Evolutionary conservation across 2,888 invertebrate genomes (phyloP), one percentile per base, ranked within the genome.

Genomic region (Morpho deidamia): DNA sequence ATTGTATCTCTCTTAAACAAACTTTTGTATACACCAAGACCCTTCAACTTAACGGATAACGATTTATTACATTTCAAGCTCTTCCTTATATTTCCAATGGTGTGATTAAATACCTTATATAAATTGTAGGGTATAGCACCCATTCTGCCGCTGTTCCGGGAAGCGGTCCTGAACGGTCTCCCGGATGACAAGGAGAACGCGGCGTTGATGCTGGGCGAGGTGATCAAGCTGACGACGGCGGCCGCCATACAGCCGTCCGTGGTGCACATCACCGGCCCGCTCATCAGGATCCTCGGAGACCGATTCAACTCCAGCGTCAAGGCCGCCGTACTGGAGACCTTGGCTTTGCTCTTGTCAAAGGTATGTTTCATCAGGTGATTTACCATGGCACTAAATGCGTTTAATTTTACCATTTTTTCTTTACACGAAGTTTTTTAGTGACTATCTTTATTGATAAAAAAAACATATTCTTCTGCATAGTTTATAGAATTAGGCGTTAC

Each of bases 111-210:
- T n/a, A n/a, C n/a, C n/a, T n/a, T n/a, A n/a, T n/a, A n/a, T 12
- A 23, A 23, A 23, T 8, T 7, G 7, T 78, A 94, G 92, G 97
- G 97, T 53, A 96, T 99, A 52, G 94, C 96, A 3, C 98, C 99
- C 8, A 93, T 99, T 58, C 88, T 99, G 60, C 97, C 98, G 0
- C 94, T 99, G 55, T 98, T 99, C 91, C 93, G 99, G 44, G 99
- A 99, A 87, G 97, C 98, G 1, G 96, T 99, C 73, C 90, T 99
- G 44, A 98, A 97, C 84, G 99, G 99, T 0, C 91, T 96, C 54
- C 97, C 98, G 0, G 99, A 99, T 64, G 94, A 97, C 75, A 99
- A 99, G 80, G 99, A 99, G 84, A 95, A 95, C 62, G 98, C 99
- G 0, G 97, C 99, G 7, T 94, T 96, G 73, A 98, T 98, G 61